Percentiles rank a stretch among this genome's conserved stretches.
These are phyloP conservation scores for Eubucco bourcierii DNA, from an alignment of 2,113 vertebrate genomes.

Conservation along the genomic window DNA sequence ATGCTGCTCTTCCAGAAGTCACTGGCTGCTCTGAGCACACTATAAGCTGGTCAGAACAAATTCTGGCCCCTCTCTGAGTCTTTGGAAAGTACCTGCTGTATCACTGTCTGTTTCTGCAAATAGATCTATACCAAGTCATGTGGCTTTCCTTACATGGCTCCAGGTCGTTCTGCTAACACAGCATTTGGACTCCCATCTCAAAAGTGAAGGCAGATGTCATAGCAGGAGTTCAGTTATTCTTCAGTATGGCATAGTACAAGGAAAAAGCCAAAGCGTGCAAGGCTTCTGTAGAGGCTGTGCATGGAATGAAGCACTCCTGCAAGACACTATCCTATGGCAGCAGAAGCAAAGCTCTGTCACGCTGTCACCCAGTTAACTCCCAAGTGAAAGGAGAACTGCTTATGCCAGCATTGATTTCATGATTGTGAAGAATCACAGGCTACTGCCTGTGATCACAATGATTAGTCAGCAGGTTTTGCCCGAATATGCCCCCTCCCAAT, in stretches of 20 bases:
- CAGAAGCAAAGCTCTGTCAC: neutral
- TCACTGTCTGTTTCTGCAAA: constrained; percentile 8
- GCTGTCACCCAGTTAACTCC: neutral
- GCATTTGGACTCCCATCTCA: neutral
- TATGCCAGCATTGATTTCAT: neutral
- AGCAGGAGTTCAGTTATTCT: neutral
- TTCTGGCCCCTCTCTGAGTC: neutral
- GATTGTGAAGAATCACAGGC: rapidly evolving
- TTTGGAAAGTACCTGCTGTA: constrained; percentile 47
- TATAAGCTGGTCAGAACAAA: neutral
- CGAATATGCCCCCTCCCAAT: neutral
- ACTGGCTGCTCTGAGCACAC: neutral
- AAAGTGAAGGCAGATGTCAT: neutral
- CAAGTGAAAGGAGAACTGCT: neutral
- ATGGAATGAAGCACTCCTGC: neutral
- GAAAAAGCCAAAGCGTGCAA: neutral
- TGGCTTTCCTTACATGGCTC: neutral
- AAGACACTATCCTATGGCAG: neutral
- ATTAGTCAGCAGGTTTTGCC: neutral
- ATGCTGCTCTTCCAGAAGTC: neutral
- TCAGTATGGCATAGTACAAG: neutral
- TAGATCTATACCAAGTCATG: neutral
- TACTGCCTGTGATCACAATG: neutral
- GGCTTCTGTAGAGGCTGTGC: neutral
- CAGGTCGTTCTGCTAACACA: neutral